phyloP scores from a whole-genome alignment of 1,140 invertebrate species.

The Coenobita brevimanus region DNA sequence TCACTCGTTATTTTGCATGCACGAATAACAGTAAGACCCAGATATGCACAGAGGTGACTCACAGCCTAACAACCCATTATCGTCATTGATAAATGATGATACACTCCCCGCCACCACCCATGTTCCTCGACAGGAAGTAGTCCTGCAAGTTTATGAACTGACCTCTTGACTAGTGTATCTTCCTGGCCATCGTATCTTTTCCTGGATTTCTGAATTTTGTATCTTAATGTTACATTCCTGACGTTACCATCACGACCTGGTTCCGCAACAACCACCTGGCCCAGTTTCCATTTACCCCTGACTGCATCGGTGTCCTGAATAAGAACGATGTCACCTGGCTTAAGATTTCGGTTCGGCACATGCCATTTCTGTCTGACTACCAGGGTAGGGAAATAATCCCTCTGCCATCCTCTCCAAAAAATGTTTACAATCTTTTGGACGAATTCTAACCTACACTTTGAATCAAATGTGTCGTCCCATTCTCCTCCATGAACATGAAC shows the following conservation, averaged over 20 bases:
- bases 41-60: too few relatives aligned
- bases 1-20: too few relatives aligned
- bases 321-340: slow-evolving; percentile 9
- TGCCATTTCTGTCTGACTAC: slow-evolving; percentile 32
- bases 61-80: too few relatives aligned
- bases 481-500: neutral
- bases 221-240: slow-evolving; percentile 23
- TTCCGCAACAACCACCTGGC: slow-evolving; percentile 8
- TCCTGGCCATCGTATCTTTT: slow-evolving; percentile 24
- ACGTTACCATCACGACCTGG: slow-evolving; percentile 32
- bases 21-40: too few relatives aligned
- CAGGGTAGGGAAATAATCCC: slow-evolving; percentile 25
- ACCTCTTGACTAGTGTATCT: slow-evolving; percentile 24
- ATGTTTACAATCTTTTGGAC: neutral
- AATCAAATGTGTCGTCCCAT: neutral
- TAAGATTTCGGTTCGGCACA: neutral
- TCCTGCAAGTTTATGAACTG: slow-evolving; percentile 28
- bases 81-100: too few relatives aligned
- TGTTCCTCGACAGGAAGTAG: slow-evolving; percentile 10
- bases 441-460: slow-evolving; percentile 14
- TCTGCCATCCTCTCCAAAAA: slow-evolving; percentile 21
- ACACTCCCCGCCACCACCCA: too few relatives aligned
- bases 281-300: slow-evolving; percentile 33
- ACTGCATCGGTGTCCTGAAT: slow-evolving; percentile 27
- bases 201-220: slow-evolving; percentile 3